Percentiles rank a stretch among this genome's conserved stretches.
These are phyloP conservation scores for Drosophila engyochracea DNA, from an alignment of 2,888 invertebrate species.

Conservation along the genomic window DNA sequence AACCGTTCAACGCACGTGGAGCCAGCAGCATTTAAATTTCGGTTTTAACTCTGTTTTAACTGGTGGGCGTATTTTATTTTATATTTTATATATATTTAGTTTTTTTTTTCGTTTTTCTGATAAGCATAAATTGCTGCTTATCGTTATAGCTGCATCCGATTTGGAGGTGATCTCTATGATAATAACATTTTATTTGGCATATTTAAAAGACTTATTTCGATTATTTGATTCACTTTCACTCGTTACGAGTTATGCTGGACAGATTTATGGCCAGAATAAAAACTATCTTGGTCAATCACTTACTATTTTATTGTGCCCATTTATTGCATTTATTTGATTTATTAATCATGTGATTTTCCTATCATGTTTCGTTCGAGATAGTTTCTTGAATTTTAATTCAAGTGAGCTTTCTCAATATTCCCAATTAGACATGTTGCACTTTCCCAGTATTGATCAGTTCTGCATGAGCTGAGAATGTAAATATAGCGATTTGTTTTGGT, in stretches of 20 bases:
- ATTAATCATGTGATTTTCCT: not conserved
- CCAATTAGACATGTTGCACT: not conserved
- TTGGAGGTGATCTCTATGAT: constrained; percentile 38
- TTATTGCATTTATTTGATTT: not conserved
- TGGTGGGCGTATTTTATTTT: constrained; percentile 59
- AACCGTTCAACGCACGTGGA: constrained; percentile 35
- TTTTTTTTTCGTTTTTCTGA: constrained; percentile 14
- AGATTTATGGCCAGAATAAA: constrained; percentile 4
- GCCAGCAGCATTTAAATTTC: constrained; percentile 48
- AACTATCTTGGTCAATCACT: not conserved
- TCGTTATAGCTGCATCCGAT: constrained; percentile 47
- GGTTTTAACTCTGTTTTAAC: constrained; percentile 12
- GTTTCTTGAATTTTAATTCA: no score
- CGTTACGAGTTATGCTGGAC: not conserved
- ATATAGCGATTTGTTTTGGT: constrained; percentile 11
- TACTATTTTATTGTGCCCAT: not conserved
- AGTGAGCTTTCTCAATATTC: not conserved
- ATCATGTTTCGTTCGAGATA: not conserved
- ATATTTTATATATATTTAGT: not conserved
- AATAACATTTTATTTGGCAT: constrained; percentile 26
- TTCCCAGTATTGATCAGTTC: not conserved
- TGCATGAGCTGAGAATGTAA: not conserved
- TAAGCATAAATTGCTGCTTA: constrained; percentile 72
- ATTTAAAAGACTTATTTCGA: constrained; percentile 16
- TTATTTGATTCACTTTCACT: constrained; percentile 48